Conservation (phyloP, 2,888 invertebrate genomes). For the Xestia xanthographa region DNA sequence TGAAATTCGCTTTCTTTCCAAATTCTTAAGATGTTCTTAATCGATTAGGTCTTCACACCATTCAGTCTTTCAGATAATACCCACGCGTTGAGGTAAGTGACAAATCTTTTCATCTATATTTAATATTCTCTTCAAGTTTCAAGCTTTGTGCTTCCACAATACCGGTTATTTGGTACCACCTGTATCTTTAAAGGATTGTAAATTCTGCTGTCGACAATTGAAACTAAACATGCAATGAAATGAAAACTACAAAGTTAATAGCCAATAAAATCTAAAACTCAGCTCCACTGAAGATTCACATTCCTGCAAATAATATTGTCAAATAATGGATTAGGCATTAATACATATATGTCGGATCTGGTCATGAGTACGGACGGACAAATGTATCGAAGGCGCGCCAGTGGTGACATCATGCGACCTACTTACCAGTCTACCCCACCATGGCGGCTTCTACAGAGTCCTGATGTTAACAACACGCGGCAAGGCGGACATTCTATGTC, state of each 20-base stretch:
- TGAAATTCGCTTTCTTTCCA: slow-evolving; percentile 20
- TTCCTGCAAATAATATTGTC: neutral
- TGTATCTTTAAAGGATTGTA: neutral
- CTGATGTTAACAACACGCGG: too few species aligned
- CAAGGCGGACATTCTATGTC: too few species aligned
- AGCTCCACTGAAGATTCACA: too few species aligned
- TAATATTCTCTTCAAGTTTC: slow-evolving; percentile 27
- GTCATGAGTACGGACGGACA: too few species aligned
- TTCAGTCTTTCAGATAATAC: slow-evolving; percentile 41
- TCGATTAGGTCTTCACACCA: slow-evolving; percentile 32
- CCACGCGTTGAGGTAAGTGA: slow-evolving; percentile 31
- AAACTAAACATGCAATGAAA: neutral
- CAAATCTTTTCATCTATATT: slow-evolving; percentile 15
- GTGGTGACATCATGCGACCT: too few species aligned
- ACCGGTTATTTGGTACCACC: neutral
- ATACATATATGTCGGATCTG: too few species aligned
- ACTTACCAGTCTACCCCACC: too few species aligned
- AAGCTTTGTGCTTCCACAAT: neutral
- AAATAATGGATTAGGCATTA: neutral
- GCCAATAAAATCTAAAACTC: neutral
- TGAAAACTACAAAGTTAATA: neutral
- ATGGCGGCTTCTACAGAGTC: too few species aligned
- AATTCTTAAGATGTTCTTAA: slow-evolving; percentile 34
- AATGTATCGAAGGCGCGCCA: too few species aligned
- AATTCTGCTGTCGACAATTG: neutral